These are phyloP conservation scores for Platygyra sinensis DNA, from an alignment of 64 coral and sea anemone species.

Conservation along the genomic window DNA sequence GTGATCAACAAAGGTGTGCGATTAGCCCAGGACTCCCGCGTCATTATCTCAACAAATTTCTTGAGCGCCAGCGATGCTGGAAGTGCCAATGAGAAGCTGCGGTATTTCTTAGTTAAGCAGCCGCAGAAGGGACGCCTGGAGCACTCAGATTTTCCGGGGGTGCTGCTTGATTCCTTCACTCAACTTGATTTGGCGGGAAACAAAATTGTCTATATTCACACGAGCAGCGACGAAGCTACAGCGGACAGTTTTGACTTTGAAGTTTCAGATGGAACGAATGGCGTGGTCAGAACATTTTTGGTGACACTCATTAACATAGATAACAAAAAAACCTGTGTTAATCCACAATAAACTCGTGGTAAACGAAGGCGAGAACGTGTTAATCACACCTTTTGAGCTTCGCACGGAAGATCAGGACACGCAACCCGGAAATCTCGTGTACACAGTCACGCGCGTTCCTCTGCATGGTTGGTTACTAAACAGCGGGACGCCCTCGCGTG, in stretches of 20 bases:
- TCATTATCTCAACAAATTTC: constrained; percentile 82
- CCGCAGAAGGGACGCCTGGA: constrained; percentile 83
- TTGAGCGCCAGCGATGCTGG: constrained; percentile 71
- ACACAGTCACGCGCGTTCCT: constrained; percentile 69
- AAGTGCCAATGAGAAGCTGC: constrained; percentile 59
- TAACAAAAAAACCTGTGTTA: constrained; percentile 86
- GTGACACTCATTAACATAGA: constrained; percentile 87
- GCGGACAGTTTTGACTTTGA: constrained; percentile 97
- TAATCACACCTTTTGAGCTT: constrained; percentile 88
- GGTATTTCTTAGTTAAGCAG: constrained; percentile 65
- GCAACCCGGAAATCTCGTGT: constrained; percentile 54
- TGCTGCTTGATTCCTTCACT: constrained; percentile 58
- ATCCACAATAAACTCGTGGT: constrained; percentile 51
- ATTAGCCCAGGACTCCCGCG: constrained; percentile 65
- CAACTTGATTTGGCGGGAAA: constrained; percentile 90
- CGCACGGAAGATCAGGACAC: constrained; percentile 94
- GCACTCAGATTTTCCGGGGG: constrained; percentile 55
- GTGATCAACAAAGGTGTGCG: constrained; percentile 84
- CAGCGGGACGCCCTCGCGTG: constrained; percentile 35
- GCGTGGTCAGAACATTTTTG: constrained; percentile 68
- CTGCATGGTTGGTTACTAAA: constrained; percentile 77
- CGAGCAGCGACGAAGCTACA: constrained; percentile 69
- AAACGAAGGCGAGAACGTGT: constrained; percentile 74
- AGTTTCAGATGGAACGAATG: constrained; percentile 80
- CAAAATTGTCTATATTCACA: constrained; percentile 91